phyloP scores from a whole-genome alignment of 1,140 invertebrate species.

The Drosophila varians region DNA sequence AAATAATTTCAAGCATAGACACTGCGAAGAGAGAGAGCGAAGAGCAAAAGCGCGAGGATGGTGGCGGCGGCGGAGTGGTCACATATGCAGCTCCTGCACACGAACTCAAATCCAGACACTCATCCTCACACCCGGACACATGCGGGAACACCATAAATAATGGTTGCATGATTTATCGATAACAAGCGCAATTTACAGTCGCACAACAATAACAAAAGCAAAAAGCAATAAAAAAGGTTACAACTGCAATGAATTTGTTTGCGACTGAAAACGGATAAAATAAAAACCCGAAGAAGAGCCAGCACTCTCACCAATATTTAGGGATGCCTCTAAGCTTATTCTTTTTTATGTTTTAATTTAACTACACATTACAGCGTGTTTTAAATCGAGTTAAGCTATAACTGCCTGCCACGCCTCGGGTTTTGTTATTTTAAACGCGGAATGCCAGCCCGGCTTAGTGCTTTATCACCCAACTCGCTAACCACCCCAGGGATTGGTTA shows the following conservation, averaged over 20 bases:
- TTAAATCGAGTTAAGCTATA: not conserved
- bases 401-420: not conserved
- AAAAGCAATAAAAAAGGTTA: slow-evolving; percentile 64
- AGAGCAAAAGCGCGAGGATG: not conserved
- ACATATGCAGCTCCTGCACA: slow-evolving; percentile 74
- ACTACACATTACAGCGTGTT: not conserved
- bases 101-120: slow-evolving; percentile 54
- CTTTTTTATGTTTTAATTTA: not conserved
- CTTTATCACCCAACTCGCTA: no score
- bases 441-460: not conserved
- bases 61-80: slow-evolving; percentile 47
- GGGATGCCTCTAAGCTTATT: not conserved
- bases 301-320: not conserved
- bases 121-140: slow-evolving; percentile 42
- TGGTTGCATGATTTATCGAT: slow-evolving; percentile 83
- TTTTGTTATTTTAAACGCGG: not conserved
- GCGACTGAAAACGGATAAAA: slow-evolving; percentile 74
- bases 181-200: slow-evolving; percentile 83
- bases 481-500: no score
- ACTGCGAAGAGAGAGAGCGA: not conserved
- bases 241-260: slow-evolving; percentile 79
- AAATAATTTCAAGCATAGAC: slow-evolving; percentile 76
- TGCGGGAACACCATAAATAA: slow-evolving; percentile 80
- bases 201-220: slow-evolving; percentile 59
- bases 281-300: slow-evolving; percentile 24